phyloP scores from a whole-genome alignment of 2,888 invertebrate species.

The Drosophila recens region DNA sequence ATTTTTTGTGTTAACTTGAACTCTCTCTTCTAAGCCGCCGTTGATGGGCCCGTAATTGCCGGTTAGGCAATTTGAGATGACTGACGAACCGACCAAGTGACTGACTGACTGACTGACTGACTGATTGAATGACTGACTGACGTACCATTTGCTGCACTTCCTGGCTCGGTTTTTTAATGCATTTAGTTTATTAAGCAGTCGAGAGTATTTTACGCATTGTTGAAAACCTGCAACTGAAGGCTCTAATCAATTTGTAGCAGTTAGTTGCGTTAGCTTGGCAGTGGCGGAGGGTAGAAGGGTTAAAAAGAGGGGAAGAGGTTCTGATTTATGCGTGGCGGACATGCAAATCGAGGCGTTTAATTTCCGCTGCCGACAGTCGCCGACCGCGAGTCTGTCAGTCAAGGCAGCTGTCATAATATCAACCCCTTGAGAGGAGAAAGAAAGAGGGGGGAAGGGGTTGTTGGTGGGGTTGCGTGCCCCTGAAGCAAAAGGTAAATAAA shows the following conservation, averaged over 20 bases:
- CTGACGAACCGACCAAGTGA: conserved; percentile 35
- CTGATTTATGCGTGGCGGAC: conserved; percentile 82
- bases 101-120: conserved; percentile 14
- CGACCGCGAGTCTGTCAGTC: conserved; percentile 62
- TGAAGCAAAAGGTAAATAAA: conserved; percentile 75
- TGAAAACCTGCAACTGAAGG: conserved; percentile 31
- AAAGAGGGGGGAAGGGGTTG: background rate
- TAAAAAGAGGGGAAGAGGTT: background rate
- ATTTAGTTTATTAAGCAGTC: conserved; percentile 51
- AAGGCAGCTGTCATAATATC: conserved; percentile 72
- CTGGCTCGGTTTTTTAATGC: conserved; percentile 28
- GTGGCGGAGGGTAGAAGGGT: background rate
- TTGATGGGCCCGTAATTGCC: conserved; percentile 61
- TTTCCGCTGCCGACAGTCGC: conserved; percentile 71
- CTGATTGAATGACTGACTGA: conserved; percentile 5
- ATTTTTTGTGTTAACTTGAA: conserved; percentile 9
- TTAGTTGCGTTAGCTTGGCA: conserved; percentile 1
- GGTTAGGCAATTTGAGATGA: conserved; percentile 66
- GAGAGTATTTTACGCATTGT: conserved; percentile 48
- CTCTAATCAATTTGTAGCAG: conserved; percentile 57
- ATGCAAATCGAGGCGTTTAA: too few species aligned
- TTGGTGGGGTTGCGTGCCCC: conserved; percentile 42
- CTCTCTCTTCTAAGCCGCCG: conserved; percentile 21
- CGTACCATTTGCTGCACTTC: conserved; percentile 27
- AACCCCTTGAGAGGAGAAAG: background rate